Percentiles rank a stretch among this genome's conserved stretches.
Conservation (phyloP, 1,140 invertebrate species). For the Pseudomyrmex cubaensis region DNA sequence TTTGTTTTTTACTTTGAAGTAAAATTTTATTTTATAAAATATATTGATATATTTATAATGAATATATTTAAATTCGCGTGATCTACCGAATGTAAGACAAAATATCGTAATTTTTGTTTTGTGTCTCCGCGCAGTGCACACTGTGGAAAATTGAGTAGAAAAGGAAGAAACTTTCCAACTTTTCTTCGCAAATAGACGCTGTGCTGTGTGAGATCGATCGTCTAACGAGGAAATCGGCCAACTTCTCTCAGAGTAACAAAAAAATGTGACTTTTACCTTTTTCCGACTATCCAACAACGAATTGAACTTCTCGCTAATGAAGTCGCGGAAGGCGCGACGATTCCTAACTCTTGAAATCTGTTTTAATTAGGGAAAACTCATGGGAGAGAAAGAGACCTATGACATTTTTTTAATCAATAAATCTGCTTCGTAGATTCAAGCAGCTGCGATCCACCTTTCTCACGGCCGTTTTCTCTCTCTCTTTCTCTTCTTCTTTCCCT, state of each 20-base stretch:
- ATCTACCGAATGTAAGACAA: background rate
- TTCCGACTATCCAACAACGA: background rate
- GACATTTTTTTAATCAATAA: no score
- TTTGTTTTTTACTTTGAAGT: no score
- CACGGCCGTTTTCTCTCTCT: no score
- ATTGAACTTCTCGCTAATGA: background rate
- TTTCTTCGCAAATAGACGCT: background rate
- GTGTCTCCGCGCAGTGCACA: background rate
- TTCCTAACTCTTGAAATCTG: no score
- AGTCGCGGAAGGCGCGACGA: background rate
- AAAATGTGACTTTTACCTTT: background rate
- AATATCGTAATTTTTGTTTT: background rate
- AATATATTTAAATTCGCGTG: background rate
- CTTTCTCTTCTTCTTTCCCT: no score
- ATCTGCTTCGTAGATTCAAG: no score
- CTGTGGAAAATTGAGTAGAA: background rate
- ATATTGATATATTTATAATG: background rate
- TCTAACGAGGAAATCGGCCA: background rate
- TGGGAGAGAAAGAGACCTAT: no score
- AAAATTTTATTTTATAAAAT: no score
- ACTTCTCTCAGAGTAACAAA: constrained; percentile 1
- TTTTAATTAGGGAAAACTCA: no score
- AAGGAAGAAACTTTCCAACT: background rate
- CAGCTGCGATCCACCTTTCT: no score
- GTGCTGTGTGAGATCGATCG: constrained; percentile 2